These are phyloP conservation scores for Gorsachius magnificus DNA, from an alignment of 2,797 vertebrate species.

Conservation along the genomic window DNA sequence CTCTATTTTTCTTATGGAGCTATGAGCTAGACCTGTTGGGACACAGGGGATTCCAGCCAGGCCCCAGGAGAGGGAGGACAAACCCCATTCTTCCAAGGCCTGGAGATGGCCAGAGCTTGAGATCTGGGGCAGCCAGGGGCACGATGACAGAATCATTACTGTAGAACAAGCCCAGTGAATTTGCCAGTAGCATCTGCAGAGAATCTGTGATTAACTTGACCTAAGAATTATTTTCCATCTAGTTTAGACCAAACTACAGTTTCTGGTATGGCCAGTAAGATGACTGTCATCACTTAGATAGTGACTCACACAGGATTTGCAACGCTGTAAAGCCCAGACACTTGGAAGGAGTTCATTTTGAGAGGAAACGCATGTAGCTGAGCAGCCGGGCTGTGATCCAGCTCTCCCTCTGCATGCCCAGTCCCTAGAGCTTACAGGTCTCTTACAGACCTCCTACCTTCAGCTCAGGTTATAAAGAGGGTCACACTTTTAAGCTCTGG, in stretches of 20 bases:
- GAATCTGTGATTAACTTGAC: not conserved
- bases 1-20: not conserved
- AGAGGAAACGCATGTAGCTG: not conserved
- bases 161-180: not conserved
- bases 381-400: not conserved
- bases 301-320: not conserved
- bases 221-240: not conserved
- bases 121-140: not conserved
- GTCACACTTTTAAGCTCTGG: not conserved
- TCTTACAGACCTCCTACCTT: not conserved
- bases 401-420: not conserved
- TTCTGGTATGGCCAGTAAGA: not conserved
- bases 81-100: not conserved
- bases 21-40: not conserved
- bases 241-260: not conserved
- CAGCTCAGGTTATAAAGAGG: not conserved
- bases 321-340: not conserved
- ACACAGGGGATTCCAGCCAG: not conserved
- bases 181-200: not conserved
- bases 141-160: not conserved
- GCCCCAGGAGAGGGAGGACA: not conserved
- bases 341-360: not conserved
- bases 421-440: not conserved
- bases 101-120: not conserved
- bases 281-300: not conserved